Evolutionary conservation across 2,113 vertebrate genomes (phyloP), one percentile per base, ranked within the genome.

Genomic region (Scopus umbretta): DNA sequence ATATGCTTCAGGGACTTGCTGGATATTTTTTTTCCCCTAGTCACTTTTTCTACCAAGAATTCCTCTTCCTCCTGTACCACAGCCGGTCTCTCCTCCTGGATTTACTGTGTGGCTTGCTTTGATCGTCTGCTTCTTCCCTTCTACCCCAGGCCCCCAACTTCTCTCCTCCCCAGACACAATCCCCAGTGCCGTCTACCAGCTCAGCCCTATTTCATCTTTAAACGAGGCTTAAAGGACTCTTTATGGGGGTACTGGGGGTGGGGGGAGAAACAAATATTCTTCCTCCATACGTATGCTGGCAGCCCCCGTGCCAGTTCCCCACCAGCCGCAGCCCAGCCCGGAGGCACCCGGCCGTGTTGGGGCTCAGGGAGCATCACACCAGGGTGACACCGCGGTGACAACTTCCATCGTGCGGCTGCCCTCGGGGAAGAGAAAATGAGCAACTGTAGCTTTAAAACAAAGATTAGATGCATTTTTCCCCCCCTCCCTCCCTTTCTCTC

Each of bases 361-460:
- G 85, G 74, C 90, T 82, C 80, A 0, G 89, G 80, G 76, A 74
- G 43, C 92, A 53, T 55, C 86, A 42, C 45, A 2, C 43, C 62
- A 12, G 6, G 1, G 91, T 58, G 92, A 82, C 78, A 89, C 72
- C 22, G 1, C 6, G 0, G 17, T 34, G 92, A 93, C 78, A 92
- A 62, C 82, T 86, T 74, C 55, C 90, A 68, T 13, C 4, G 9
- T 86, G 89, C 4, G 3, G 34, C 42, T 16, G 1, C 96, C 95
- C 72, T n/a, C n/a, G 0, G 95, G 95, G 96, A 73, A 52, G 73
- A 58, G 95, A 71, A 88, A 84, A 75, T 3, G 63, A 82, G 94
- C 52, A 80, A 58, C 95, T 95, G 52, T 66, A 80, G 95, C 97
- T 98, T 97, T 97, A 97, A 97, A 96, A 94, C 96, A 67, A 82